phyloP scores from a whole-genome alignment of 2,113 vertebrate genomes.

The Pedionomus torquatus region DNA sequence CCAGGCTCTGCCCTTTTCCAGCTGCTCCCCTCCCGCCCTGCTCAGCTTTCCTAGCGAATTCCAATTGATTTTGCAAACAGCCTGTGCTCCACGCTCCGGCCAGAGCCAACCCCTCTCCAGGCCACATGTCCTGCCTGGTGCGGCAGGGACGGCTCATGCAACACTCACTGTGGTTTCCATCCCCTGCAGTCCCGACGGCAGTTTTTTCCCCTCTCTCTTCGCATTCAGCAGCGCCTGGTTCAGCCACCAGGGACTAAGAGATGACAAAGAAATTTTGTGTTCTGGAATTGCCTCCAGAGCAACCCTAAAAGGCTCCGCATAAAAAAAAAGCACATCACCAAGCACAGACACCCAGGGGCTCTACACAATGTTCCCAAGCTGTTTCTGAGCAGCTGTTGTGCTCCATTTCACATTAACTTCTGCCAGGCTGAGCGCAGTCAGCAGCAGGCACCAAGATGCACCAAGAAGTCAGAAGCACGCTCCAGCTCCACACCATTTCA shows the following conservation, averaged over 20 bases:
- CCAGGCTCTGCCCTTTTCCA: not conserved
- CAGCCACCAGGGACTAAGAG: not conserved
- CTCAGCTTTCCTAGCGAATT: not conserved
- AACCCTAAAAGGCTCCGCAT: not conserved
- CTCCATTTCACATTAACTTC: not conserved
- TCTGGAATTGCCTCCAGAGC: not conserved
- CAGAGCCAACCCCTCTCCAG: not conserved
- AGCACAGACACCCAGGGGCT: not conserved
- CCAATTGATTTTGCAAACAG: not conserved
- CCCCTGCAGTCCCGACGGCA: not conserved
- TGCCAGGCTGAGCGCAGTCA: not conserved
- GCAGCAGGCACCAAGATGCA: not conserved
- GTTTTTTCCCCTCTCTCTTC: not conserved
- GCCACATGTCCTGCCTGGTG: not conserved
- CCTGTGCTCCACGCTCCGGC: fast-evolving
- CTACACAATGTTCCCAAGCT: not conserved
- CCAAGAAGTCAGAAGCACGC: not conserved
- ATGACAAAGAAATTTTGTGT: not conserved
- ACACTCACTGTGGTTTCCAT: not conserved
- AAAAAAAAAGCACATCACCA: not conserved
- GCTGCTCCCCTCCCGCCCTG: not conserved
- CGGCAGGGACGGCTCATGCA: not conserved
- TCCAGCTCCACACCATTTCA: not conserved
- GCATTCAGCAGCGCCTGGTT: not conserved
- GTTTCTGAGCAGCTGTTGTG: not conserved